phyloP scores from a whole-genome alignment of 2,113 vertebrate genomes.

The Campylomormyrus tamandua region DNA sequence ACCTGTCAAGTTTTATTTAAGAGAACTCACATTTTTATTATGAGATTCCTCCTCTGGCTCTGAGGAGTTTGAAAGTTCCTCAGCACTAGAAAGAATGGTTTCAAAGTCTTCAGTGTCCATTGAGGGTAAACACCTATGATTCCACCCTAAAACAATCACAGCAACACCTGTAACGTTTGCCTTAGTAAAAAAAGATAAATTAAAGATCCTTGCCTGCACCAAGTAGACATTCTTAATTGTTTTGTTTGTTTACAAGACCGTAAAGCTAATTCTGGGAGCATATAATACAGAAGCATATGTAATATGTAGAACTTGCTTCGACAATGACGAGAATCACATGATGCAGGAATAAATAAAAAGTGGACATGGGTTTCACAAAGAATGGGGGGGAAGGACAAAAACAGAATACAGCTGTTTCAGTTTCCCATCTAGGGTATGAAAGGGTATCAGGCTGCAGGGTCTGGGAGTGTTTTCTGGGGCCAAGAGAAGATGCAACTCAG shows the following conservation, averaged over 20 bases:
- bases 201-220: background rate
- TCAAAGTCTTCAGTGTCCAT: slow-evolving; percentile 76
- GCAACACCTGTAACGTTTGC: background rate
- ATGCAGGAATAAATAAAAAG: background rate
- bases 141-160: slow-evolving; percentile 62
- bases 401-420: background rate
- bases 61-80: slow-evolving; percentile 83
- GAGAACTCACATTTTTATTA: slow-evolving; percentile 63
- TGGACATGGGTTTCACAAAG: background rate
- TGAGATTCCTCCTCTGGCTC: slow-evolving; percentile 71
- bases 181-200: background rate
- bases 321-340: background rate
- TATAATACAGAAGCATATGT: background rate
- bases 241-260: background rate
- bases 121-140: slow-evolving; percentile 65
- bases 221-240: background rate
- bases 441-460: background rate
- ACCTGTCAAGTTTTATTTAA: background rate
- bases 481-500: background rate
- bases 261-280: background rate
- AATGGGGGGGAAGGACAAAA: background rate
- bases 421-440: background rate
- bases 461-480: background rate
- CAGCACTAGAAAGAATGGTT: slow-evolving; percentile 80
- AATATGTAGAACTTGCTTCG: background rate